Percentiles rank a stretch among this genome's conserved stretches.
phyloP scores from a whole-genome alignment of 2,888 invertebrate genomes.

The Heliconius cydno region DNA sequence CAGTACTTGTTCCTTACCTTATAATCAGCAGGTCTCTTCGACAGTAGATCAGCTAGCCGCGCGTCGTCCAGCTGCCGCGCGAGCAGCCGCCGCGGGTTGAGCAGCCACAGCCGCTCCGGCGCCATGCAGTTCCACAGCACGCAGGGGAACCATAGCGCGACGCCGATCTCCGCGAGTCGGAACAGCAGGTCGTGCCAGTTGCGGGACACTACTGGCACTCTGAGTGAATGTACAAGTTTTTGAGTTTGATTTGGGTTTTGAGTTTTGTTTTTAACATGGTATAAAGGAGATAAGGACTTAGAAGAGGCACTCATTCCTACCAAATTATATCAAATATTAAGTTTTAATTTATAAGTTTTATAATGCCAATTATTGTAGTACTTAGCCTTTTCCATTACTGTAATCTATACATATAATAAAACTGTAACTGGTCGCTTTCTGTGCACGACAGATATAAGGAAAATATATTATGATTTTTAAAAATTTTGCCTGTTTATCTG shows the following conservation, averaged over 20 bases:
- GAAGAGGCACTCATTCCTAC: no score
- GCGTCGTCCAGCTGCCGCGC: slow-evolving; percentile 86
- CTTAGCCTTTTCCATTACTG: no score
- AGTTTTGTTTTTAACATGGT: background rate
- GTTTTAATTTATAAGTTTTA: no score
- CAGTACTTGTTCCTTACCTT: slow-evolving; percentile 64
- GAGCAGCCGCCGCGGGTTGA: slow-evolving; percentile 94
- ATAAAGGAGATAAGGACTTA: background rate
- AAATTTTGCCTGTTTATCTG: no score
- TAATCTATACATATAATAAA: no score
- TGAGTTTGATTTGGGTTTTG: background rate
- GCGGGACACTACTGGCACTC: slow-evolving; percentile 92
- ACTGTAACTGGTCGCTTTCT: no score
- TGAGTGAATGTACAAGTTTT: background rate
- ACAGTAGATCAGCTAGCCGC: slow-evolving; percentile 73
- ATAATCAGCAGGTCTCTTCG: slow-evolving; percentile 59
- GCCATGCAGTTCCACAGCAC: slow-evolving; percentile 98
- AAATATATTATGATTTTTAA: no score
- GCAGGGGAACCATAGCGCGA: slow-evolving; percentile 97
- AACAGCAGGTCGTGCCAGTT: slow-evolving; percentile 97
- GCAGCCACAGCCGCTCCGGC: slow-evolving; percentile 95
- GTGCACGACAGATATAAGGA: no score
- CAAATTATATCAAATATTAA: no score
- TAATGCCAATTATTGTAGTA: no score
- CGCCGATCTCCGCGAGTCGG: slow-evolving; percentile 95